Evolutionary conservation across 2,113 vertebrate species (phyloP), one percentile per base, ranked within the genome.

Genomic region (Antennarius striatus): DNA sequence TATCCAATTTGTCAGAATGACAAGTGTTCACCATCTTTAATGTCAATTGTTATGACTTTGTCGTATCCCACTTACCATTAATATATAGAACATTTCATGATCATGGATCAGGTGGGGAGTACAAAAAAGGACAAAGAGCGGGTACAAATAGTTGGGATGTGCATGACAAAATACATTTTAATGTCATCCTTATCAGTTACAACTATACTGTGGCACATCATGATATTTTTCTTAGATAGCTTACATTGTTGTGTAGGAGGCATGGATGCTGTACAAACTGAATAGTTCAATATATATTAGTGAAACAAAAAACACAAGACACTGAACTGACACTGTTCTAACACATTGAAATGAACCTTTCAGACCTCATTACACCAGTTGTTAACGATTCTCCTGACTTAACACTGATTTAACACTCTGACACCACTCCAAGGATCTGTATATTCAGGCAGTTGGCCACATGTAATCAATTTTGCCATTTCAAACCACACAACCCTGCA

Each of bases 1-100:
- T 83, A 85, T 62, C 17, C 13, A 72, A 57, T 71, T 40, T 62
- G 73, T 80, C 56, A 73, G 62, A 59, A 61, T 68, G 16, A 75
- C 53, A 79, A 58, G 47, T 46, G 32, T 15, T 63, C 65, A 62
- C 36, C 58, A 63, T 40, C 17, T 68, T 68, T 17, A 40, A 30
- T 55, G 13, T 77, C 28, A 11, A 66, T 39, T 56, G 16, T 61
- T 55, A 59, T 68, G 22, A 74, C 39, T 43, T 75, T 13, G 53
- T 67, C 14, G 50, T 2, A 56, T 58, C 51, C 11, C 16, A 46
- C 30, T 30, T 57, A 68, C 3, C 28, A 40, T 67, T 16, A 22
- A 49, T 17, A 65, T 51, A 40, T 61, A 22, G 65, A 79, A 50
- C 9, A 46, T 16, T 32, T 1, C 9, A n/a, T 42, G 17, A 43